A percentile compares a stretch with the other conserved stretches of the same genome.
phyloP scores from a whole-genome alignment of 1,140 invertebrate genomes.

The Drosophila eugracilis region DNA sequence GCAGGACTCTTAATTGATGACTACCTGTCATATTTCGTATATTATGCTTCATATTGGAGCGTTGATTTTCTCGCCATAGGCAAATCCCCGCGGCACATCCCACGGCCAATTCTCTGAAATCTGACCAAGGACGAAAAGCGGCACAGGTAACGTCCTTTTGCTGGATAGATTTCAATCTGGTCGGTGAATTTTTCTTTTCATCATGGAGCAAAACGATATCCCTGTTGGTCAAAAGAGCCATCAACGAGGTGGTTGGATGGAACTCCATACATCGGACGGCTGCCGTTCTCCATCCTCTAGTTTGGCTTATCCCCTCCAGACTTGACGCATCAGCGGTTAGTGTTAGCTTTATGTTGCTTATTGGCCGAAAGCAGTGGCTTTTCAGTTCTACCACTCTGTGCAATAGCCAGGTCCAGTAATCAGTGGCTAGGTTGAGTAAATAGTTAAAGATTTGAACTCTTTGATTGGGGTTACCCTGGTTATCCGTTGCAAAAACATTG shows the following conservation, averaged over 20 bases:
- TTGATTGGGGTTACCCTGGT: no score
- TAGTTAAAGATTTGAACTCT: background rate
- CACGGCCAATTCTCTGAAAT: conserved; percentile 31
- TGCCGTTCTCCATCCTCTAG: conserved; percentile 8
- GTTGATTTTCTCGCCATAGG: conserved; percentile 17
- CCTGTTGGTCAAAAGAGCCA: conserved; percentile 14
- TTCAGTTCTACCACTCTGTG: background rate
- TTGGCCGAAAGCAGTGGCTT: background rate
- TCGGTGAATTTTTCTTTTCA: background rate
- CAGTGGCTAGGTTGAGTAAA: background rate
- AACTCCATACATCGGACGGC: conserved; percentile 2
- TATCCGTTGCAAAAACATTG: background rate
- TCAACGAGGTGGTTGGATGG: conserved; percentile 6
- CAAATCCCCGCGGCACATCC: conserved; percentile 37
- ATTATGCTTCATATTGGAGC: background rate
- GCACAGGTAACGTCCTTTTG: conserved; percentile 23
- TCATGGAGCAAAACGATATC: conserved; percentile 19
- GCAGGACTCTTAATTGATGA: background rate
- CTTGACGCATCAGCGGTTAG: background rate
- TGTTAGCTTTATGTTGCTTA: background rate
- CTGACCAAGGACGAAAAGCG: conserved; percentile 35
- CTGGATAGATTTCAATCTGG: background rate
- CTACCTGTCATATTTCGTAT: conserved; percentile 9
- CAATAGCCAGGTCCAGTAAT: background rate
- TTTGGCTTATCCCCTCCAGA: conserved; percentile 6